Evolutionary conservation across 2,113 vertebrate species (phyloP), one percentile per base, ranked within the genome.

Genomic region (Onychorhynchus coronatus): DNA sequence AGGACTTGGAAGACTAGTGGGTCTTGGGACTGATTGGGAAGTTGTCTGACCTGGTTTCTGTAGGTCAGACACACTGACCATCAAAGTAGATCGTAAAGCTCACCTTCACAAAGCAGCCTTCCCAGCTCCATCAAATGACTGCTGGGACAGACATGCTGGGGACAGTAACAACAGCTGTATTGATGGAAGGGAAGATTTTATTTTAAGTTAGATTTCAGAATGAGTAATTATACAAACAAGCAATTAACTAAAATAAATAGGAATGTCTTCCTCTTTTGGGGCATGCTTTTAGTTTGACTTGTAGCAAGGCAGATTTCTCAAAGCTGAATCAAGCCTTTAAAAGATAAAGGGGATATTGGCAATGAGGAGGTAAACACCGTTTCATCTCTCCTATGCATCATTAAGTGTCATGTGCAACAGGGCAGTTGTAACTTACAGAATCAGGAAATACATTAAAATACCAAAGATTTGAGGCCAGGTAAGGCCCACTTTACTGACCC

Each of bases 221-320:
- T 91, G 80, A 94, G 80, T 89, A 93, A 97, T 96, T 93, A 96
- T 84, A 80, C 91, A 96, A 96, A 95, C 75, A 92, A 95, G 83
- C 80, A 92, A 96, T 95, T 94, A 94, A 85, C 82, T 93, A 86
- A 94, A 93, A 94, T 84, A 96, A 96, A 93, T 92, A 87, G 9
- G 1, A 94, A 92, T 62, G 56, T 52, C 76, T 92, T 93, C 68
- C 65, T 91, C 65, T 84, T 89, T 83, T 21, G 6, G 30, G 31
- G 52, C 14, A 61, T 86, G 65, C 19, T 88, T 94, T 88, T 52
- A 88, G 41, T 53, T 82, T 89, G 67, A 94, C 63, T 90, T 86
- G 78, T 73, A 89, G 66, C 53, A 88, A 63, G 33, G 42, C 66
- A 81, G 46, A 89, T 94, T 95, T 92, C 65, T 59, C 56, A 62